Percentiles rank a stretch among this genome's conserved stretches.
These are phyloP conservation scores for Eleutherodactylus coqui DNA, from an alignment of 2,797 vertebrate species.

Conservation along the genomic window DNA sequence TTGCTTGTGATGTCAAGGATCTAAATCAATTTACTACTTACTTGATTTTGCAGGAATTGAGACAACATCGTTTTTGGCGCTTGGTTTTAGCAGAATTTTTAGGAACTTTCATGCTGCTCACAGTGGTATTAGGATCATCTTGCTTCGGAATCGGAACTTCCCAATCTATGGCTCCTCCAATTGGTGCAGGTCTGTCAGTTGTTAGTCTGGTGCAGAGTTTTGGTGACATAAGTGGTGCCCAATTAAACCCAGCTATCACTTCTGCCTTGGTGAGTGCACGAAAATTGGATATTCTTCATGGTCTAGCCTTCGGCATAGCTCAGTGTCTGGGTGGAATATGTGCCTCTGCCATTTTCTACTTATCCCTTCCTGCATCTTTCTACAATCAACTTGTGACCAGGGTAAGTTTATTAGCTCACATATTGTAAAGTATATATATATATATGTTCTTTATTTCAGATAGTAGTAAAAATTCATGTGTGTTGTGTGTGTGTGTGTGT, in stretches of 20 bases:
- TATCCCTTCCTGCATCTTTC: slow-evolving; percentile 74
- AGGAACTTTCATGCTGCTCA: slow-evolving; percentile 82
- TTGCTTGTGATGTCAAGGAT: not conserved
- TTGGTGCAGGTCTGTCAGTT: slow-evolving; percentile 79
- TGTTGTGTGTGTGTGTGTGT: no score
- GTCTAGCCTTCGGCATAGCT: slow-evolving; percentile 73
- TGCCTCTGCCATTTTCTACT: slow-evolving; percentile 76
- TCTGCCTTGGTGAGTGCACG: slow-evolving; percentile 81
- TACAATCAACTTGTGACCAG: slow-evolving; percentile 75
- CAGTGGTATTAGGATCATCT: slow-evolving; percentile 80
- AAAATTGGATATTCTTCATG: slow-evolving; percentile 76
- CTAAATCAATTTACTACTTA: not conserved
- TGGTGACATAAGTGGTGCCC: slow-evolving; percentile 81
- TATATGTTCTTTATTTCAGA: no score
- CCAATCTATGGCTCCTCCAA: slow-evolving; percentile 74
- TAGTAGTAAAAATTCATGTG: no score
- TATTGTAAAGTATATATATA: no score
- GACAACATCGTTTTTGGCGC: slow-evolving; percentile 79
- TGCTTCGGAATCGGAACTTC: slow-evolving; percentile 70
- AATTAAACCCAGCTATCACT: slow-evolving; percentile 85
- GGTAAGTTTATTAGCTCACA: slow-evolving; percentile 68
- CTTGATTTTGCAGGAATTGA: slow-evolving; percentile 74
- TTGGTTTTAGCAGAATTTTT: slow-evolving; percentile 77
- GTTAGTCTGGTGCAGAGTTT: slow-evolving; percentile 78
- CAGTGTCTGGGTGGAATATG: slow-evolving; percentile 83